Evolutionary conservation across 2,113 vertebrate genomes (phyloP), one percentile per base, ranked within the genome.

Genomic region (Alosa alosa): DNA sequence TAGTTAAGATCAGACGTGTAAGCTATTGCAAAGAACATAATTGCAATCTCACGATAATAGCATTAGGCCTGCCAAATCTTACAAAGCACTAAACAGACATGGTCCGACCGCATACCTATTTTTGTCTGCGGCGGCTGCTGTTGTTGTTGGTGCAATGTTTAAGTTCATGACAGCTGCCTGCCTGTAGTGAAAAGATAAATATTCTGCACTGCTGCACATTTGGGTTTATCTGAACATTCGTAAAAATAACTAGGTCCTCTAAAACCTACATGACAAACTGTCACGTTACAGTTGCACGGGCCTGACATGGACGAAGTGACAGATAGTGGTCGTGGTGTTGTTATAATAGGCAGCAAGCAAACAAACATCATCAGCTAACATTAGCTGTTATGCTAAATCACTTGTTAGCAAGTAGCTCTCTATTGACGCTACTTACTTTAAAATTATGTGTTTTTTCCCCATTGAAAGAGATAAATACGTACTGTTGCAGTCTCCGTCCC

Each of bases 371-470:
- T 13, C 72, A 78, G 36, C 72, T 78, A 41, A 78, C 72, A 78
- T 78, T 36, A 78, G 72, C 31, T 78, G 72, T 78, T 78, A 78
- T 78, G 72, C 72, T 78, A 78, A 78, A 78, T 39, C 25, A 39
- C 31, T 78, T 39, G 72, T 36, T 78, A 39, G 31, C 31, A 78
- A 78, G 25, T 15, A 4, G 31, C n/a, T 36, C 13, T 15, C 22
- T n/a, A 25, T 20, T 64, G 31, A 1, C 25, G 11, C 15, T 78
- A 60, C 18, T 18, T 36, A 17, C 3, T 13, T 39, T 11, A 6
- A 36, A 6, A 78, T 78, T 17, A 39, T 39, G 64, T 31, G 64
- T 72, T 72, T 13, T 31, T 78, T 78, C 2, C 72, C 1, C 31
- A 13, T 39, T 78, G 11, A 78, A 78, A 39, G 31, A 78, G 31